Evolutionary conservation across 2,888 invertebrate species (phyloP), one percentile per base, ranked within the genome.

Genomic region (Hybos culiciformis): DNA sequence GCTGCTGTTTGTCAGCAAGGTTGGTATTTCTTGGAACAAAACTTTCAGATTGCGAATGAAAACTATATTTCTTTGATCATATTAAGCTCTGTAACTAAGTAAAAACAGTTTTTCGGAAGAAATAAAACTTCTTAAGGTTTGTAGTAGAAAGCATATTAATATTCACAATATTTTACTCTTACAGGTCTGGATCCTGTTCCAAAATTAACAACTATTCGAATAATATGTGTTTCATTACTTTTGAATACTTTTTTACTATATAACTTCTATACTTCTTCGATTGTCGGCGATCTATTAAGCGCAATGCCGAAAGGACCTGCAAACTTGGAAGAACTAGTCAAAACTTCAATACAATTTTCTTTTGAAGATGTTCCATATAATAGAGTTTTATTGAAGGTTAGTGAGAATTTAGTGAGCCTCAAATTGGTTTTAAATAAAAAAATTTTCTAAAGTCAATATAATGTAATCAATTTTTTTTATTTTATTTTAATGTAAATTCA

Each of bases 311-410:
- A 54, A 29, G 64, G 64, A 1, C 64, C 64, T 5, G 45, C 54
- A 41, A 56, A 55, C 1, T 50, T 65, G 4, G 54, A 54, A 12
- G 59, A 63, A 39, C 54, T 65, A 19, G 50, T 56, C 3, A 46
- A 54, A 4, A 64, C 63, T 44, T 48, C 58, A 1, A 49, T 64
- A 2, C 57, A 56, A 41, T 41, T 64, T 24, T 59, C 62, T 2
- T 64, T 64, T 43, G 63, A 63, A 45, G 63, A 65, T 43, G 59
- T 64, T 37, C 62, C 61, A 5, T 64, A 65, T 49, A 59, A 63
- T 42, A 63, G 60, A 50, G 54, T 63, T 12, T 43, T 61, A 41
- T 64, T 64, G 48, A 53, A 53, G 39, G 63, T 63, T 46, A 53
- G 56, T n/a, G n/a, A n/a, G n/a, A n/a, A n/a, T n/a, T n/a, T n/a